Base-by-base conservation (phyloP, 2,888 invertebrate species). In the Himalopsyche anomala region DNA sequence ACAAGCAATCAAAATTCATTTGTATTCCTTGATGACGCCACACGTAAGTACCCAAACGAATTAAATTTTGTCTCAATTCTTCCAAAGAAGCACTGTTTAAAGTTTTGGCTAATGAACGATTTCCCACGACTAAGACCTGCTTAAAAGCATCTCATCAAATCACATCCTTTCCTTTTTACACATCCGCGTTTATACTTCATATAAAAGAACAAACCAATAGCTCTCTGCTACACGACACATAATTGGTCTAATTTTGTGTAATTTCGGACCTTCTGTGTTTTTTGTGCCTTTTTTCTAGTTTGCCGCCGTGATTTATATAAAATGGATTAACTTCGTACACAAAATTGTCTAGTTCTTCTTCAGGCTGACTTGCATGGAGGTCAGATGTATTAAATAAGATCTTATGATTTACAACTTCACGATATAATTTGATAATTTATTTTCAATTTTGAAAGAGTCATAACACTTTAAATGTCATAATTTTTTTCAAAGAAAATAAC, bases 51-150 rank as follows among this genome's bases (percentile, higher is more conserved):
- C 28, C 2, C 19, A 62, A 55, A 62, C 2, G 3, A 51, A 19
- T 28, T 62, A 19, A 62, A 28, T 62, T 62, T 19, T 62, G 19
- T 62, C 62, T 62, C 19, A 62, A 9, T 62, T 19, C 19, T 15
- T 51, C 15, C 15, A 51, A 38, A 80, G 51, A 80, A 69, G 62
- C 82, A 86, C 81, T 83, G 84, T 45, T 56, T 83, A 83, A 80
- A 54, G 62, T 80, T 87, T 85, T 80, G 54, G 83, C 79, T 87
- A 87, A 87, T 86, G 87, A 87, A 85, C 86, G 85, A 86, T 86
- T 87, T 87, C 87, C 87, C 87, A 87, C 86, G 87, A 62, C 55
- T 83, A 80, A 19, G 45, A 82, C 79, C 85, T 36, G 74, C 54
- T 82, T 85, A 82, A 82, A 82, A 85, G 79, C 42, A 45, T 42